Percentiles rank a stretch among this genome's conserved stretches.
phyloP scores from a whole-genome alignment of 2,888 invertebrate genomes.

The Drosophila yooni region DNA sequence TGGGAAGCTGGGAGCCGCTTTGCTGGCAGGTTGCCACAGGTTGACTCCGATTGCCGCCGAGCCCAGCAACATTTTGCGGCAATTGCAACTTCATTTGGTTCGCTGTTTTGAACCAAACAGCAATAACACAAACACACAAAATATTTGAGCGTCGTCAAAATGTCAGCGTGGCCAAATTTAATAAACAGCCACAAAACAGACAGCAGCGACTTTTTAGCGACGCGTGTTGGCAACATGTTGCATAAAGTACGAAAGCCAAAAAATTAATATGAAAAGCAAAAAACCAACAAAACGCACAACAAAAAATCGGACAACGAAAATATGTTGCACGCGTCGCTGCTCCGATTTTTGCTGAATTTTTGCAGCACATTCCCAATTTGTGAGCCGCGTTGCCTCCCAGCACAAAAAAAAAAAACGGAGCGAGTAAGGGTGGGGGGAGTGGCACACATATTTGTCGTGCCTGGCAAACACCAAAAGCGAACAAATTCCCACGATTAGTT shows the following conservation, averaged over 20 bases:
- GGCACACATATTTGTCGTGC: slow-evolving; percentile 57
- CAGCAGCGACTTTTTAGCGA: slow-evolving; percentile 52
- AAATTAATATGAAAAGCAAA: slow-evolving; percentile 22
- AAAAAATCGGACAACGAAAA: slow-evolving; percentile 43
- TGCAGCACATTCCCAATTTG: slow-evolving; percentile 66
- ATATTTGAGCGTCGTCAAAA: slow-evolving; percentile 69
- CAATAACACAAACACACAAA: slow-evolving; percentile 38
- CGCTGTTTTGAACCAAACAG: slow-evolving; percentile 32
- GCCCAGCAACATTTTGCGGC: slow-evolving; percentile 75
- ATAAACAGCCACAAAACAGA: slow-evolving; percentile 62
- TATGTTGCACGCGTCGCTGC: slow-evolving; percentile 70
- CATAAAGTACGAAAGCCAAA: slow-evolving; percentile 49
- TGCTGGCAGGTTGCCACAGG: slow-evolving; percentile 49
- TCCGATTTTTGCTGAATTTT: slow-evolving; percentile 51
- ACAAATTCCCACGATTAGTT: slow-evolving; percentile 75
- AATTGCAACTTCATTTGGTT: slow-evolving; percentile 76
- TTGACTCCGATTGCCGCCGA: slow-evolving; percentile 49
- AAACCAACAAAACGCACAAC: slow-evolving; percentile 13
- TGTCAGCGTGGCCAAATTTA: slow-evolving; percentile 74
- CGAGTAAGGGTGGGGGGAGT: background rate
- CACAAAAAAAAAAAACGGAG: slow-evolving; percentile 17
- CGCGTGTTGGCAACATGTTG: slow-evolving; percentile 70
- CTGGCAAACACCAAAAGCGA: slow-evolving; percentile 56
- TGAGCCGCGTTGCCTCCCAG: slow-evolving; percentile 39
- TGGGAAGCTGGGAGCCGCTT: slow-evolving; percentile 68